A percentile compares a stretch with the other conserved stretches of the same genome.
Conservation (phyloP, 2,888 invertebrate genomes). For the Pycnomerus fuliginosus region DNA sequence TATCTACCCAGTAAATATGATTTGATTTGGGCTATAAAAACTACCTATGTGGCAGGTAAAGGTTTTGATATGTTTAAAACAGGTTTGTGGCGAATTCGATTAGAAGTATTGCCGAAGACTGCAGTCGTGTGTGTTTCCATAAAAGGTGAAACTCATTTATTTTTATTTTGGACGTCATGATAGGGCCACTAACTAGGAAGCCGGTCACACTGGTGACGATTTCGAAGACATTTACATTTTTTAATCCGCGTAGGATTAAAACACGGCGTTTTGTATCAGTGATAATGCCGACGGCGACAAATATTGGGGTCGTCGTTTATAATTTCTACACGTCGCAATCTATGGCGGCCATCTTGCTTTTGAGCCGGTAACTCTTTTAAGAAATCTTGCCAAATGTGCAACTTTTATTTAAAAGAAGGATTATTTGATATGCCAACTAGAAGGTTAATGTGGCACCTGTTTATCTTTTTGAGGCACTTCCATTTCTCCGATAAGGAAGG, state of each 20-base stretch:
- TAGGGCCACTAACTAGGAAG: no score
- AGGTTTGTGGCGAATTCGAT: slow-evolving; percentile 17
- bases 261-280: slow-evolving; percentile 7
- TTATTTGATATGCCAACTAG: no score
- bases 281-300: slow-evolving; percentile 12
- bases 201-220: no score
- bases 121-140: slow-evolving; percentile 19
- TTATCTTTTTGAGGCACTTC: not conserved
- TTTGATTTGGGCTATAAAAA: no score
- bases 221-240: no score
- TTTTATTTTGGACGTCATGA: slow-evolving; percentile 14
- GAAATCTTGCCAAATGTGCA: slow-evolving; percentile 5
- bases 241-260: no score
- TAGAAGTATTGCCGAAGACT: slow-evolving; percentile 15
- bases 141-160: slow-evolving; percentile 23
- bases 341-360: slow-evolving; percentile 48
- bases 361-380: slow-evolving; percentile 34
- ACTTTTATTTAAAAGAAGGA: no score
- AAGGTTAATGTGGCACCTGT: no score
- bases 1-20: no score
- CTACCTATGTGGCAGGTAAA: no score
- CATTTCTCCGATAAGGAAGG: not conserved
- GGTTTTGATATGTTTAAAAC: slow-evolving; percentile 8
- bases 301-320: slow-evolving; percentile 10
- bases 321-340: slow-evolving; percentile 45